Base-by-base conservation (phyloP, 2,113 vertebrate species). In the Apistogramma diplotaenia region DNA sequence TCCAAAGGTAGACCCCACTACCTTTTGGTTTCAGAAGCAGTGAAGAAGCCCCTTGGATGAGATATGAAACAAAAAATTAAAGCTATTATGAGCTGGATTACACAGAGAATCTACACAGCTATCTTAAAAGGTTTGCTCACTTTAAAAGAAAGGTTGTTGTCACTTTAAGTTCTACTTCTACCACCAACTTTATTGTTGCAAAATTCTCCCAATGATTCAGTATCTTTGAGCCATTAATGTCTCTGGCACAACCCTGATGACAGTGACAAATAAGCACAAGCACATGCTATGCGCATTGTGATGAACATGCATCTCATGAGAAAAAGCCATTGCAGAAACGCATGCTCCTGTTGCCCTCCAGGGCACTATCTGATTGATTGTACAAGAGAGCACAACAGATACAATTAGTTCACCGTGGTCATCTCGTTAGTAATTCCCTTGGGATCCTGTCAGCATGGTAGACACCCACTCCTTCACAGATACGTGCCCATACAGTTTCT, bases 361-460 rank as follows among this genome's bases (percentile, higher is more conserved):
- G 76, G 83, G 59, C 54, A 77, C 90, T 73, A 29, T 74, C 65
- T 84, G 91, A 95, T 94, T 92, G 89, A 94, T 93, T 90, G 84
- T 78, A 92, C 83, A 89, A 83, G 91, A 91, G 86, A 91, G 86
- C 81, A 89, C 87, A 91, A 91, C 89, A 91, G 89, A 92, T 86
- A 83, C 88, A 93, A 92, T 94, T 90, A 93, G 90, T 88, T 89
- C 83, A 92, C 86, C 87, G 71, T 80, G 89, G 87, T 94, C 87
- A 89, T 91, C 85, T 90, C 12, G 23, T 89, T 88, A 85, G 76
- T 76, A 29, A 55, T 78, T 85, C 87, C 81, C 87, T 21, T 7
- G 59, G 85, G 89, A 88, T 55, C 54, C 19, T 74, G 56, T 82
- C 31, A 71, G 82, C 82, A 72, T 86, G 82, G 84, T 73, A 86